Conservation (phyloP, 92 coral and sea anemone species). For the Palythoa grandiflora region DNA sequence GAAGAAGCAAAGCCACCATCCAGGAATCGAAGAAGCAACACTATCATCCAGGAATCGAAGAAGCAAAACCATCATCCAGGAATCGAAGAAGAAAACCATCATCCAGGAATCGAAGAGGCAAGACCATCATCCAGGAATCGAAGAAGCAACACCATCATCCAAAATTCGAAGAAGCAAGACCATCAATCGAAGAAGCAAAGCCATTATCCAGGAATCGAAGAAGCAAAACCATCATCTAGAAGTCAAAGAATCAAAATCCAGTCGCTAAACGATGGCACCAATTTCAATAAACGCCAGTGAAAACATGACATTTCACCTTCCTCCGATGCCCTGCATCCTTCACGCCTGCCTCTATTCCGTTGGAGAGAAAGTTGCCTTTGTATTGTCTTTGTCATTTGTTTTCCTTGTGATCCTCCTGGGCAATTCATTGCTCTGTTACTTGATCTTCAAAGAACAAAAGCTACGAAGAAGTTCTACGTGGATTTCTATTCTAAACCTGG, state of each 20-base stretch:
- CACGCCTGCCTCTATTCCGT: slow-evolving; percentile 34
- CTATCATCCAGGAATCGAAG: no score
- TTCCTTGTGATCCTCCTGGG: slow-evolving; percentile 27
- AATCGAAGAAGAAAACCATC: no score
- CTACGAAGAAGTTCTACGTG: slow-evolving; percentile 28
- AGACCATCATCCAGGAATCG: no score
- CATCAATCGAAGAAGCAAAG: no score
- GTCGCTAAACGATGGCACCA: not conserved
- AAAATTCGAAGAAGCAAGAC: no score
- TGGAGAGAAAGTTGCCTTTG: slow-evolving; percentile 30
- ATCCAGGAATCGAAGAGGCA: no score
- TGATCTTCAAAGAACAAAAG: slow-evolving; percentile 33
- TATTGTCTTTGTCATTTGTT: slow-evolving; percentile 4
- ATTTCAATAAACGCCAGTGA: not conserved
- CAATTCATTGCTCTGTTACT: slow-evolving; percentile 33
- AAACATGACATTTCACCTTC: not conserved
- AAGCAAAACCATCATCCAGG: no score
- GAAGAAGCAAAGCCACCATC: no score
- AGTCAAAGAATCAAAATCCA: not conserved
- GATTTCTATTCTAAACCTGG: slow-evolving; percentile 39
- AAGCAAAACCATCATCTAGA: no score
- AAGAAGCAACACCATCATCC: no score
- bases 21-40: no score
- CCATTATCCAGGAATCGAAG: no score
- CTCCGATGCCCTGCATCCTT: not conserved